Base-by-base conservation (phyloP, 2,888 invertebrate genomes). In the Platyscelio sp. region DNA sequence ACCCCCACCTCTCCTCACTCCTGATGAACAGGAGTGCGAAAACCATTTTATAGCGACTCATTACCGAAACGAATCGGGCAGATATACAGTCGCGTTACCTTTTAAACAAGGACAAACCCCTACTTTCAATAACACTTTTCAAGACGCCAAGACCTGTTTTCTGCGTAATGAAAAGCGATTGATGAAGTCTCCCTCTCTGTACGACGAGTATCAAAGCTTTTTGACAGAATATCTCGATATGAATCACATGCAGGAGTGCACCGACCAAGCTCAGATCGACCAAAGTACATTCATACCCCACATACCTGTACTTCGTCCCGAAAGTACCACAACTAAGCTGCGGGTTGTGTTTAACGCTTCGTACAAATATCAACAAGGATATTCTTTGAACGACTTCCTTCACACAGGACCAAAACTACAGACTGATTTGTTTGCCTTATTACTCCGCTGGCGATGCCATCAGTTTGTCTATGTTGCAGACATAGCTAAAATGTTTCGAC, bases 321-420 rank as follows among this genome's bases (percentile, higher is more conserved):
- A 61, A 0, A 61, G 61, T 38, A 20, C 33, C 9, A 61, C 61
- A 3, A 61, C 61, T 2, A 61, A 61, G 22, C 18, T 60, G 9
- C 15, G 33, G 13, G 60, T 60, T 20, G 60, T 60, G 2, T 60
- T 60, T 20, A 60, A 60, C 13, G 60, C 60, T 9, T 60, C 60
- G 1, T 60, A 13, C n/a, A 60, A 1, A 20, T 33, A n/a, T 11
- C 2, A 18, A n/a, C 29, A 60, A 29, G 60, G 56, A 18, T 13
- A 11, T 3, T 27, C 24, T 18, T 13, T 60, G 3, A 63, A 40
- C 9, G 63, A 43, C 18, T 43, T 63, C n/a, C 9, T n/a, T 24
- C 43, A 43, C 15, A n/a, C 29, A 1, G 63, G 63, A 63, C 38
- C 33, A 7, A 61, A 61, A 24, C 24, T 61, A 11, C 58, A 58